A percentile compares a stretch with the other conserved stretches of the same genome.
Conservation (phyloP, 2,113 vertebrate genomes). For the Ailurus styani region DNA sequence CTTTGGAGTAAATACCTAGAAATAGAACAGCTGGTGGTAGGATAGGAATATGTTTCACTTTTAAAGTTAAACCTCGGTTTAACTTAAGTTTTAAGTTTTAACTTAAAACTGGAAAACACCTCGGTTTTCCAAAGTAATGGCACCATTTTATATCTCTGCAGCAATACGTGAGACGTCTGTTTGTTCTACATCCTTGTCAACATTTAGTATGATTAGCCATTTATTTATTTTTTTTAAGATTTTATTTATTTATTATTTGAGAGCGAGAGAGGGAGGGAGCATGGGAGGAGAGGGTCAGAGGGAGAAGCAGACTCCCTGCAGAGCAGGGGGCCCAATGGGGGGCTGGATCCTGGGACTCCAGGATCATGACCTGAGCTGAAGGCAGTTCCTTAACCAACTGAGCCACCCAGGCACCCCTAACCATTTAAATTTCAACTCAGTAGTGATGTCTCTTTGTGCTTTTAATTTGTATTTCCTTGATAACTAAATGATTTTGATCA, state of each 20-base stretch:
- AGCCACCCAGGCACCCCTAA: too few relatives aligned
- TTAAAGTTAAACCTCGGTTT: too few relatives aligned
- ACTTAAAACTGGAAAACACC: too few relatives aligned
- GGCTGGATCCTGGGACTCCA: too few relatives aligned
- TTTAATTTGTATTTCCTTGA: not conserved
- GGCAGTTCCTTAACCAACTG: too few relatives aligned
- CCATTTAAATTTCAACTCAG: not conserved
- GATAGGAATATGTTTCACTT: not conserved
- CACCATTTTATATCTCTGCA: not conserved
- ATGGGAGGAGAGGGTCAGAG: too few relatives aligned
- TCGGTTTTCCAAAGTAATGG: not conserved
- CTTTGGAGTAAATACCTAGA: not conserved
- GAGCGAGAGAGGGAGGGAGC: too few relatives aligned
- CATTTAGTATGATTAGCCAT: not conserved
- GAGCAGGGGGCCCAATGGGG: too few relatives aligned
- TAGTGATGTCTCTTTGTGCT: not conserved
- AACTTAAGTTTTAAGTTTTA: too few relatives aligned
- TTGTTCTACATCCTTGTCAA: not conserved
- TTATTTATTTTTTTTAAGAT: not conserved
- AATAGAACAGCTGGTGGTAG: not conserved
- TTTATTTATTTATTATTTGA: too few relatives aligned
- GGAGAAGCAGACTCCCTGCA: too few relatives aligned
- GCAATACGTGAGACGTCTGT: not conserved
- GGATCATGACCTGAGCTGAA: too few relatives aligned
- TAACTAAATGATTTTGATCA: not conserved